Base-by-base conservation (phyloP, 2,888 invertebrate genomes). In the Eutolmus rufibarbis region DNA sequence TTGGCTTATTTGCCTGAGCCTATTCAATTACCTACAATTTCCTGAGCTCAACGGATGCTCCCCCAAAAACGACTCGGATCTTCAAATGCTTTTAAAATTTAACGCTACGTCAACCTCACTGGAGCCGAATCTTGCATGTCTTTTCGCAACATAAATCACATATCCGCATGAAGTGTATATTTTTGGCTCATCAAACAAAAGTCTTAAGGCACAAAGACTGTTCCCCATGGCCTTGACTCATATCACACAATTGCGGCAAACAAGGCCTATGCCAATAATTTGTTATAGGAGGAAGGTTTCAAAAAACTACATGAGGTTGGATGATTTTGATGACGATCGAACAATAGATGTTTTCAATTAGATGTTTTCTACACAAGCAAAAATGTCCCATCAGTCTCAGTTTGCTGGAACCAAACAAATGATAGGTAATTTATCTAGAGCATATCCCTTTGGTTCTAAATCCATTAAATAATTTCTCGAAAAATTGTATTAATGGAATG, bases 11-110 rank as follows among this genome's bases (percentile, higher is more conserved):
- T 76, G 40, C 40, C 43, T 37, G 78, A 78, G 23, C 78, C 40
- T 78, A 19, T 78, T 78, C 78, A 78, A 43, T 78, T 78, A 78
- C 78, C 40, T 51, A 51, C 51, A 51, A 66, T 66, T 66, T 66
- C 66, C 19, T 23, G 66, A 28, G 23, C 66, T 66, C 23, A 28
- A 19, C 19, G 23, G 28, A 23, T 23, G 66, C 66, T 46, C 12
- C 66, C 19, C 23, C 66, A 23, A 23, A 23, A 66, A 66, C 66
- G 66, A 28, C 19, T 19, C n/a, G 19, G 28, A 66, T 66, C 28
- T 28, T 9, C 66, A 66, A 66, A 66, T 28, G 66, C 66, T 66
- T 66, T 66, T 66, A 66, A 66, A 19, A 66, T 66, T 66, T 66
- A 66, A 66, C 28, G 66, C 66, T 66, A 51, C 66, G 66, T 51